Evolutionary conservation across 2,888 invertebrate genomes (phyloP).

Genomic region (Epirrita christyi): DNA sequence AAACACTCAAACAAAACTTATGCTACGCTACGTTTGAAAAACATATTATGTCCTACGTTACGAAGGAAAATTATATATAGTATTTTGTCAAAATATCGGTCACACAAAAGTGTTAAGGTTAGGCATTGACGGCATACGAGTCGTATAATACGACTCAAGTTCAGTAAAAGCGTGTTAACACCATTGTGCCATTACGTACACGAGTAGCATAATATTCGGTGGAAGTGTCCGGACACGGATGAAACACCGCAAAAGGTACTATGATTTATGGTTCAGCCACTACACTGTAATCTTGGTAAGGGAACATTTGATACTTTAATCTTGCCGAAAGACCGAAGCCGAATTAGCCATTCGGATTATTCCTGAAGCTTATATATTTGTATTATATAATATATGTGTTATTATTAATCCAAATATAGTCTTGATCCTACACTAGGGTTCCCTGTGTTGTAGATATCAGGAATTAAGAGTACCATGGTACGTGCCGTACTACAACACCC

Average conservation of each 20-base stretch:
- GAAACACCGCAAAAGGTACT: constrained; percentile 62
- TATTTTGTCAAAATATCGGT: constrained; percentile 4
- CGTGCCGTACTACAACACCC: no score
- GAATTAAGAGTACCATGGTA: no score
- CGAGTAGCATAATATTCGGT: constrained; percentile 38
- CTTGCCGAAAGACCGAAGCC: constrained; percentile 3
- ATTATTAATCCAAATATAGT: no score
- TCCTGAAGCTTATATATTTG: no score
- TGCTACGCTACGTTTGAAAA: no score
- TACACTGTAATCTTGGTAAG: constrained; percentile 36
- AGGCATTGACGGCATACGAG: background rate
- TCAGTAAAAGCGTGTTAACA: constrained; percentile 38
- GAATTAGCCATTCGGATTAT: background rate
- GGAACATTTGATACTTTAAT: constrained; percentile 1
- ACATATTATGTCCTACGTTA: no score
- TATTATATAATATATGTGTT: no score
- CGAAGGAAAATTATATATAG: no score
- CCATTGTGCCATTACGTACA: constrained; percentile 31
- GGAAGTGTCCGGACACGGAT: constrained; percentile 54
- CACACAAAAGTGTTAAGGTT: constrained; percentile 6
- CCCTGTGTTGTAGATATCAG: no score
- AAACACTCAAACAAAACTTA: no score
- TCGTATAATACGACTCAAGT: constrained; percentile 21
- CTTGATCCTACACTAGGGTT: no score
- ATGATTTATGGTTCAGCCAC: constrained; percentile 58